These are phyloP conservation scores for Lota lota DNA, from an alignment of 2,113 vertebrate genomes.

Conservation along the genomic window DNA sequence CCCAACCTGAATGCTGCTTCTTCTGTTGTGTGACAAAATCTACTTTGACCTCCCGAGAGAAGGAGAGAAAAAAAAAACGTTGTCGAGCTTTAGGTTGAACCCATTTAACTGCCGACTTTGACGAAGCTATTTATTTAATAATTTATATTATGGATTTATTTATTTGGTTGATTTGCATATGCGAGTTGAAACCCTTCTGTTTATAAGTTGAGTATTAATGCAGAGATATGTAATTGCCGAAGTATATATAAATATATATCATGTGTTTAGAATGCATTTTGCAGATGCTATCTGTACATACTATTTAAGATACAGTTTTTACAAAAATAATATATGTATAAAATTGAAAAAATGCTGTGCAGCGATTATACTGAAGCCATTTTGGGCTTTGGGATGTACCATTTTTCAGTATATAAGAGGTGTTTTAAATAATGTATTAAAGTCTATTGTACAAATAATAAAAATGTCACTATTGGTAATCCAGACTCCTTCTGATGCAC, in stretches of 20 bases:
- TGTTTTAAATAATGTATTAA: constrained; percentile 99
- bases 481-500: constrained; percentile 33
- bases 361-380: constrained; percentile 89
- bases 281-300: constrained; percentile 92
- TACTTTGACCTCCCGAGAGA: constrained; percentile 80
- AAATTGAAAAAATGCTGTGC: constrained; percentile 90
- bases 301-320: constrained; percentile 82
- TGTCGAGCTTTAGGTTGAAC: constrained; percentile 78
- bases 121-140: constrained; percentile 51
- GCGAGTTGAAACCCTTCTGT: constrained; percentile 83
- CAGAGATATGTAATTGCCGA: constrained; percentile 77
- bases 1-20: constrained; percentile 93
- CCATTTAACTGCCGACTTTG: constrained; percentile 54
- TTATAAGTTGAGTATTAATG: constrained; percentile 82
- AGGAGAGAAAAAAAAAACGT: constrained; percentile 37
- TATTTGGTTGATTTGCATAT: constrained; percentile 79
- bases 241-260: constrained; percentile 77
- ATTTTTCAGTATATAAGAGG: constrained; percentile 99
- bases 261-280: constrained; percentile 88
- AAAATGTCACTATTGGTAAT: constrained; percentile 96
- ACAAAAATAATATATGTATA: constrained; percentile 76
- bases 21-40: constrained; percentile 86
- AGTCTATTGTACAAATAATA: constrained; percentile 99
- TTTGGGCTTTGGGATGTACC: constrained; percentile 96
- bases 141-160: constrained; percentile 67